These are phyloP conservation scores for Eueides isabella DNA, from an alignment of 1,140 invertebrate genomes.

Conservation along the genomic window DNA sequence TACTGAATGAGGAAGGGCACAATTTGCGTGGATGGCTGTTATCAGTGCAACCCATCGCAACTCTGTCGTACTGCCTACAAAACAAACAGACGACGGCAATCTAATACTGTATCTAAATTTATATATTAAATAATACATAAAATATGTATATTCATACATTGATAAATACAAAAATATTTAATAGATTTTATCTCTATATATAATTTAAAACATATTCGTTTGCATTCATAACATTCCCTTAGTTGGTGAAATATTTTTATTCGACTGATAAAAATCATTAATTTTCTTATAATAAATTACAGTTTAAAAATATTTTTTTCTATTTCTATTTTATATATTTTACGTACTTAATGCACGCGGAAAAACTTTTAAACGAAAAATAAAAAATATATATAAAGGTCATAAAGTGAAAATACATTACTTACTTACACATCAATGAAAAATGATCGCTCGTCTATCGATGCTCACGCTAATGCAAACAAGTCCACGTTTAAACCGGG, in stretches of 20 bases:
- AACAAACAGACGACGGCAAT: conserved; percentile 36
- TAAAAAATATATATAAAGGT: not conserved
- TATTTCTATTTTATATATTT: not conserved
- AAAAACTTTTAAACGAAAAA: conserved; percentile 5
- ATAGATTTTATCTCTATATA: not conserved
- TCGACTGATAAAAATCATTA: not conserved
- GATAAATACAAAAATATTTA: not conserved
- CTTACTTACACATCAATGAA: not conserved
- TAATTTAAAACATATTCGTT: not conserved
- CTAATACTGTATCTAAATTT: not conserved
- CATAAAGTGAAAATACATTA: not conserved
- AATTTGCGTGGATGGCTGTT: conserved; percentile 73
- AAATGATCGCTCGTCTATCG: conserved; percentile 27
- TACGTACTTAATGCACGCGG: not conserved
- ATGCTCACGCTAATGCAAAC: conserved; percentile 27
- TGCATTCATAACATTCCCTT: not conserved
- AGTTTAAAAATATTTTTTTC: not conserved
- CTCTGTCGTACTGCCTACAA: conserved; percentile 56
- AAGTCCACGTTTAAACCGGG: conserved; percentile 29
- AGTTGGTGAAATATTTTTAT: not conserved
- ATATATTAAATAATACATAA: not conserved
- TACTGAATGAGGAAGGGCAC: conserved; percentile 66
- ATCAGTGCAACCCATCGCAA: conserved; percentile 67
- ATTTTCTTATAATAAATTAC: not conserved
- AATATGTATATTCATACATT: not conserved